Conservation (phyloP, 2,888 invertebrate genomes). For the Sipunculus nudus region DNA sequence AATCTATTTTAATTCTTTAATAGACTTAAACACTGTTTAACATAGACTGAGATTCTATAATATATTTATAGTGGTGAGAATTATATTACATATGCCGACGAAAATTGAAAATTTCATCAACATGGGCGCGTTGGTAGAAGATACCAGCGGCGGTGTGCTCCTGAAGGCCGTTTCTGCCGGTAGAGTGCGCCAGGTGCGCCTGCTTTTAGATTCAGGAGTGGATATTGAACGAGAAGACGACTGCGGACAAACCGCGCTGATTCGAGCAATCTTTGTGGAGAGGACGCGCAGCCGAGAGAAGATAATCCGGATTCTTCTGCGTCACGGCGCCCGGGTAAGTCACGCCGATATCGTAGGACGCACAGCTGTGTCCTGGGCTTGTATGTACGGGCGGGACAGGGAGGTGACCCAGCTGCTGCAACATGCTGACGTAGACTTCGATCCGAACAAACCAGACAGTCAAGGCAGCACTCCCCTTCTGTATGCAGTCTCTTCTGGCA, state of each 20-base stretch:
- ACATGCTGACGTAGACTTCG: constrained; percentile 42
- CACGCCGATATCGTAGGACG: constrained; percentile 42
- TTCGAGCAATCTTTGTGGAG: constrained; percentile 42
- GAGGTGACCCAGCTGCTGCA: constrained; percentile 40
- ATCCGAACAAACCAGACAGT: constrained; percentile 42
- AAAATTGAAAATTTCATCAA: too few relatives aligned
- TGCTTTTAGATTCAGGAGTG: constrained; percentile 40
- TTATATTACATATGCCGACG: too few relatives aligned
- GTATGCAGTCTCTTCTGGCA: constrained; percentile 46
- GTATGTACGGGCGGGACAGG: constrained; percentile 41
- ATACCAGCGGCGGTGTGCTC: constrained; percentile 21
- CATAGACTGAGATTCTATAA: too few relatives aligned
- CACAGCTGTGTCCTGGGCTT: constrained; percentile 44
- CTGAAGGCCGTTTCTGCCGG: constrained; percentile 46
- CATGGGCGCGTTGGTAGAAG: too few relatives aligned
- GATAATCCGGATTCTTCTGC: constrained; percentile 38
- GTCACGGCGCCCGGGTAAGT: constrained; percentile 37
- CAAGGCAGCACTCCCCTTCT: constrained; percentile 45
- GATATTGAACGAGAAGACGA: constrained; percentile 38
- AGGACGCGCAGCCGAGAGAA: constrained; percentile 34
- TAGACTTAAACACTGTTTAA: too few relatives aligned
- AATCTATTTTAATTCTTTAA: too few relatives aligned
- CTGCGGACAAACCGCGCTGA: constrained; percentile 46
- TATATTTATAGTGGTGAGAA: too few relatives aligned
- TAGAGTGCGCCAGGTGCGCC: constrained; percentile 40